A percentile compares a stretch with the other conserved stretches of the same genome.
These are phyloP conservation scores for Lithophane leautieri DNA, from an alignment of 2,888 invertebrate species.

Conservation along the genomic window DNA sequence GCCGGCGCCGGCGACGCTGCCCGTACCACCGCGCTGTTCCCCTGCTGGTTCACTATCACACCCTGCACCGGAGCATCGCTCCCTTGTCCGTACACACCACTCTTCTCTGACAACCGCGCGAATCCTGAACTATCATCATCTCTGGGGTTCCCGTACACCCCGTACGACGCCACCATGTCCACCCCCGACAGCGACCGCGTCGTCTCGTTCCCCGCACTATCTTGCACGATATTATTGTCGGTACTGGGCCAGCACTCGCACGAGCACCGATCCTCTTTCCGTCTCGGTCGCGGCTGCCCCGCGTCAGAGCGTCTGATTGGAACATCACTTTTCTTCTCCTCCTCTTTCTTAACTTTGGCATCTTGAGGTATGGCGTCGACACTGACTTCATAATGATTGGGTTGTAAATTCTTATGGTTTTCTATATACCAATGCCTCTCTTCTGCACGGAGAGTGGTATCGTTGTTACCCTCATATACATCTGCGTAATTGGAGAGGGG, in stretches of 20 bases:
- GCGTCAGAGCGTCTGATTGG: slow-evolving; percentile 83
- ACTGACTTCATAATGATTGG: slow-evolving; percentile 79
- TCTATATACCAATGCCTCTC: slow-evolving; percentile 90
- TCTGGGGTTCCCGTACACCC: slow-evolving; percentile 88
- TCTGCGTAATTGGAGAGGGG: slow-evolving; percentile 88
- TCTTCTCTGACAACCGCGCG: slow-evolving; percentile 84
- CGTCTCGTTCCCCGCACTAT: slow-evolving; percentile 81
- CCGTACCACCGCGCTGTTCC: slow-evolving; percentile 87
- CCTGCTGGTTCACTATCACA: slow-evolving; percentile 89
- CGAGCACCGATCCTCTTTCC: slow-evolving; percentile 88
- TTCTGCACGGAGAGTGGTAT: slow-evolving; percentile 88
- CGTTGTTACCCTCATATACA: slow-evolving; percentile 89
- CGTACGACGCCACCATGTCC: slow-evolving; percentile 89
- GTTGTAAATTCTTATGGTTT: slow-evolving; percentile 87
- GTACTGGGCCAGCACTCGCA: slow-evolving; percentile 90
- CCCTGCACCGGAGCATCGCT: slow-evolving; percentile 87
- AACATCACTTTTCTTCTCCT: slow-evolving; percentile 85
- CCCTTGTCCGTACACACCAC: slow-evolving; percentile 82
- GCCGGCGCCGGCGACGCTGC: slow-evolving; percentile 75
- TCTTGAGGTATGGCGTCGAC: slow-evolving; percentile 83
- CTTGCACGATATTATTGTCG: slow-evolving; percentile 84
- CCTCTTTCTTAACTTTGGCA: slow-evolving; percentile 88
- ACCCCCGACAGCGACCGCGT: slow-evolving; percentile 87
- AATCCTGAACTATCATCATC: slow-evolving; percentile 89
- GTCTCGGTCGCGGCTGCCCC: slow-evolving; percentile 81